Conservation (phyloP, 2,888 invertebrate species). For the Yponomeuta plumbellus region DNA sequence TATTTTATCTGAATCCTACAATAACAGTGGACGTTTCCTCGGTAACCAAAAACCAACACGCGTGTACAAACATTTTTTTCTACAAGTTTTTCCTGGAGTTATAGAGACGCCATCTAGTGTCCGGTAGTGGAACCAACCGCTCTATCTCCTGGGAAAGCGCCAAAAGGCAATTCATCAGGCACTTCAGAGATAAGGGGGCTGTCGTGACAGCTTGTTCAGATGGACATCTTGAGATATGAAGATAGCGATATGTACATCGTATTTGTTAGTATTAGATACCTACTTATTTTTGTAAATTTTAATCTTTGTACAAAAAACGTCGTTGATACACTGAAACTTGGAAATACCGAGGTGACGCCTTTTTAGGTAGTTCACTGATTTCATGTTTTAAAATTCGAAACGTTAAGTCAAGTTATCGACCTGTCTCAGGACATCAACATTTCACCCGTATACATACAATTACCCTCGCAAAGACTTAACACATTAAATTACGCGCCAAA, state of each 20-base stretch:
- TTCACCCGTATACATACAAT: too few species aligned
- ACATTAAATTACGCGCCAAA: too few species aligned
- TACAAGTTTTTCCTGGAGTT: neutral
- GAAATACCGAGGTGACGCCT: neutral
- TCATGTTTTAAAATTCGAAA: too few species aligned
- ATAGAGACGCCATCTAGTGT: conserved; percentile 12
- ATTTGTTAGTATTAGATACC: conserved; percentile 8
- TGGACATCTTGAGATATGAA: conserved; percentile 36
- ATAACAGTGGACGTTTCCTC: neutral
- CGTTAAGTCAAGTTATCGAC: too few species aligned
- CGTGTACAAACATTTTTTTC: neutral
- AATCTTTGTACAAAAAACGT: neutral
- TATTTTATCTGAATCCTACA: neutral
- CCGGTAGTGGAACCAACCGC: conserved; percentile 16
- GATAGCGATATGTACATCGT: conserved; percentile 29
- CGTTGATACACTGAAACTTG: neutral
- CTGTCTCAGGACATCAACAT: too few species aligned
- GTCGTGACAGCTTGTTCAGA: conserved; percentile 45
- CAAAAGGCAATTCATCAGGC: conserved; percentile 25
- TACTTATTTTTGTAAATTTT: neutral
- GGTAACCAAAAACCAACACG: neutral
- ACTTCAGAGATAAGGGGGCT: conserved; percentile 37
- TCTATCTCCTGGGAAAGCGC: conserved; percentile 35
- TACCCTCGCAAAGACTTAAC: too few species aligned
- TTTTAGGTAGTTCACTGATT: too few species aligned